Percentiles rank a stretch among this genome's conserved stretches.
Conservation (phyloP, 2,797 vertebrate species). For the Zenarchopterus dispar region DNA sequence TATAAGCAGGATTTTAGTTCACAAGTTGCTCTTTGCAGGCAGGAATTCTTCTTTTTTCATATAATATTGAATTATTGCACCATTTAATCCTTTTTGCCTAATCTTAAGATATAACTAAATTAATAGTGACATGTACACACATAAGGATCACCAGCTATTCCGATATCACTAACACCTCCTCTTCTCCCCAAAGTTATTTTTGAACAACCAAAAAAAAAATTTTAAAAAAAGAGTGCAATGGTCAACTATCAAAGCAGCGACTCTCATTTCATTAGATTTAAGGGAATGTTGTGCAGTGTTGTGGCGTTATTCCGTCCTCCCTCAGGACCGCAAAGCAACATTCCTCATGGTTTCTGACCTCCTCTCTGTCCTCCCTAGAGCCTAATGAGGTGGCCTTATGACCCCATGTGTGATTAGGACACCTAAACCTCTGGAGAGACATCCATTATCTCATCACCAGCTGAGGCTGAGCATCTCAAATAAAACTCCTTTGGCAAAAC, state of each 20-base stretch:
- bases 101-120: too few relatives aligned
- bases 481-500: background rate
- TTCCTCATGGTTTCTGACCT: conserved; percentile 49
- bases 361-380: conserved; percentile 45
- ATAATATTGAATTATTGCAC: too few relatives aligned
- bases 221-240: background rate
- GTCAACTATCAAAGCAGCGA: conserved; percentile 19
- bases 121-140: too few relatives aligned
- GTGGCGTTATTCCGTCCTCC: conserved; percentile 11
- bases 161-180: too few relatives aligned
- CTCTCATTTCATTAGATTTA: conserved; percentile 1
- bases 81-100: too few relatives aligned
- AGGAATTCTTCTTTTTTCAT: too few relatives aligned
- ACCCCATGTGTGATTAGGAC: conserved; percentile 52
- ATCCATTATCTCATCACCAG: conserved; percentile 42
- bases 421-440: conserved; percentile 21
- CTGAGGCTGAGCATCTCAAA: conserved; percentile 21
- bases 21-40: too few relatives aligned
- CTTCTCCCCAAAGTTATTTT: background rate
- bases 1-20: too few relatives aligned
- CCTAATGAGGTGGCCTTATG: conserved; percentile 19
- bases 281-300: conserved; percentile 1
- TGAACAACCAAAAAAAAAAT: background rate
- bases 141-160: too few relatives aligned
- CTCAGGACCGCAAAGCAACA: conserved; percentile 8